Percentiles rank a stretch among this genome's conserved stretches.
These are phyloP conservation scores for Gambusia yucatana DNA, from an alignment of 2,797 vertebrate species.

Conservation along the genomic window DNA sequence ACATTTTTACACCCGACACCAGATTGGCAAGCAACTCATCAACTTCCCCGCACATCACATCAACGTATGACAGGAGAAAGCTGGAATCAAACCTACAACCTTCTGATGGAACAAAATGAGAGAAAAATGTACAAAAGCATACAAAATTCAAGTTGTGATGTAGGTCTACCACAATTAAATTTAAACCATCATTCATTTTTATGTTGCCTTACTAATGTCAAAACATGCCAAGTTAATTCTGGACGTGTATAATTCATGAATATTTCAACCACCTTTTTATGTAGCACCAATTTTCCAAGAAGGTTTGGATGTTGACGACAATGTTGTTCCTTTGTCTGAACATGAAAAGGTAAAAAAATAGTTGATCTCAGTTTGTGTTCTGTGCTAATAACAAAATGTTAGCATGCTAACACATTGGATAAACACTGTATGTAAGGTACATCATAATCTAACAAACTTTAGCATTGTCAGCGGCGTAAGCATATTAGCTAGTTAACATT, in stretches of 20 bases:
- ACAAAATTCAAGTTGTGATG: background rate
- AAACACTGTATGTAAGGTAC: background rate
- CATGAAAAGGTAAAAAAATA: background rate
- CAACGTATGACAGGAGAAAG: too few relatives aligned
- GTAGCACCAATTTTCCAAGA: background rate
- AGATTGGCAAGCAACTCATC: too few relatives aligned
- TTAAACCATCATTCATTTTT: background rate
- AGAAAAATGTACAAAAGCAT: background rate
- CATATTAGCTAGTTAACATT: background rate
- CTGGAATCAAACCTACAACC: too few relatives aligned
- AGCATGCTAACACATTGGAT: background rate
- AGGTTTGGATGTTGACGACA: background rate
- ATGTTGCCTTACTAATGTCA: background rate
- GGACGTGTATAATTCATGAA: background rate
- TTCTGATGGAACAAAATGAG: background rate
- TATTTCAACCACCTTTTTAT: background rate
- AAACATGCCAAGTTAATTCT: background rate
- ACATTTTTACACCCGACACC: too few relatives aligned
- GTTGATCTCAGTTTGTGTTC: background rate
- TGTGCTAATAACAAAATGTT: constrained; percentile 2
- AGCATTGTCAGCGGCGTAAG: background rate
- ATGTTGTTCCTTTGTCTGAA: background rate
- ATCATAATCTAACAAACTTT: background rate
- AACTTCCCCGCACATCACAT: too few relatives aligned
- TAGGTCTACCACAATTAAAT: background rate